Evolutionary conservation across 2,888 invertebrate species (phyloP).

Genomic region (Allolobophora icterica): DNA sequence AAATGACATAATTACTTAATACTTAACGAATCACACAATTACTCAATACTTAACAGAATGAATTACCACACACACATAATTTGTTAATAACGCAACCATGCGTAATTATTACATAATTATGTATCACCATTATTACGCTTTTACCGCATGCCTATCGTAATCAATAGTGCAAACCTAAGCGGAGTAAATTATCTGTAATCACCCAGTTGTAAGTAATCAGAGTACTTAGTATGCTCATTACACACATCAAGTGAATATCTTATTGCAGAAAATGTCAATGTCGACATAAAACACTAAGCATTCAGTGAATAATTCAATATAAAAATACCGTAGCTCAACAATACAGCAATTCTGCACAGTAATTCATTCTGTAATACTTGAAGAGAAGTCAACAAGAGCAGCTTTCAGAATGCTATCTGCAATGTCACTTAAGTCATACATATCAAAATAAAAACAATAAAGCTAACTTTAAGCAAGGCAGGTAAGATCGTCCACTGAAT

Average conservation of each 20-base stretch:
- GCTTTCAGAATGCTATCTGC: background rate
- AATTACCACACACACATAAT: background rate
- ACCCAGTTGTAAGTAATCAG: background rate
- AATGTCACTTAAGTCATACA: background rate
- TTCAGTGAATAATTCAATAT: too few relatives aligned
- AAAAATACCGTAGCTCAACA: too few relatives aligned
- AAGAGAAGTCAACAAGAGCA: background rate
- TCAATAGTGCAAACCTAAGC: background rate
- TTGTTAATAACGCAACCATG: background rate
- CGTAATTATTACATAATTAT: background rate
- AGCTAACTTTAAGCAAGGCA: background rate
- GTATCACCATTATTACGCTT: background rate
- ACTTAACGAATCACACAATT: background rate
- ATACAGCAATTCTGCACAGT: too few relatives aligned
- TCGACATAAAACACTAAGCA: too few relatives aligned
- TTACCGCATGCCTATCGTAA: background rate
- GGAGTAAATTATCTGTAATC: background rate
- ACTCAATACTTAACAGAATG: background rate
- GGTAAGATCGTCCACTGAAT: too few relatives aligned
- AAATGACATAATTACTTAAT: background rate
- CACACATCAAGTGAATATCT: background rate
- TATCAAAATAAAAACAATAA: background rate
- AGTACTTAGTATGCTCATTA: background rate
- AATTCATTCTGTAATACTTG: background rate
- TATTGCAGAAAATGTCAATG: background rate